Evolutionary conservation across 2,113 vertebrate genomes (phyloP).

Genomic region (Nesospiza acunhae): DNA sequence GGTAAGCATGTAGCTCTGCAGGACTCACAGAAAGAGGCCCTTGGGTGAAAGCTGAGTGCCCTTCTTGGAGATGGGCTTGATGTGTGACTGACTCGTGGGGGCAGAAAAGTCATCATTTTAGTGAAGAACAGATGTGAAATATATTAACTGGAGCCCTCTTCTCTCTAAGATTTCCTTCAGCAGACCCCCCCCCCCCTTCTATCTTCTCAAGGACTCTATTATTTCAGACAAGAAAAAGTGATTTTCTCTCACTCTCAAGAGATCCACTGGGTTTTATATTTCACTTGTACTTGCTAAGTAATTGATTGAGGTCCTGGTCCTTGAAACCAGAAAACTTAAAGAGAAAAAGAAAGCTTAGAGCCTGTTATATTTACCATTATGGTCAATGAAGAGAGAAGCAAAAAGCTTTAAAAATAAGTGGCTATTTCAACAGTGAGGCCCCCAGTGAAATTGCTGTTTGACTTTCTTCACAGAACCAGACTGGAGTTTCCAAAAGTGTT

Average conservation of each 20-base stretch:
- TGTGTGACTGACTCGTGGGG: not conserved
- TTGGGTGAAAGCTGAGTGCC: not conserved
- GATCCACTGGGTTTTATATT: not conserved
- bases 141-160: conserved; percentile 2
- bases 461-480: not conserved
- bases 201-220: not conserved
- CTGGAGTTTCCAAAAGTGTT: not conserved
- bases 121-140: conserved; percentile 32
- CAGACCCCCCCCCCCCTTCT: accelerated
- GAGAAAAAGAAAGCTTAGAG: not conserved
- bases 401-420: not conserved
- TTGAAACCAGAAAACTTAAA: not conserved
- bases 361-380: not conserved
- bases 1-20: not conserved
- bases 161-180: conserved; percentile 17
- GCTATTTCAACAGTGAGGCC: not conserved
- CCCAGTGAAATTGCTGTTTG: not conserved
- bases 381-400: not conserved
- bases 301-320: not conserved
- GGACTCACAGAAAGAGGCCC: not conserved
- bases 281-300: not conserved
- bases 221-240: not conserved
- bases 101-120: not conserved
- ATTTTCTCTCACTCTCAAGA: not conserved
- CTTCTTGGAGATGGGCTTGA: not conserved